Evolutionary conservation across 64 coral and sea anemone species (phyloP).

Genomic region (Montipora capricornis): DNA sequence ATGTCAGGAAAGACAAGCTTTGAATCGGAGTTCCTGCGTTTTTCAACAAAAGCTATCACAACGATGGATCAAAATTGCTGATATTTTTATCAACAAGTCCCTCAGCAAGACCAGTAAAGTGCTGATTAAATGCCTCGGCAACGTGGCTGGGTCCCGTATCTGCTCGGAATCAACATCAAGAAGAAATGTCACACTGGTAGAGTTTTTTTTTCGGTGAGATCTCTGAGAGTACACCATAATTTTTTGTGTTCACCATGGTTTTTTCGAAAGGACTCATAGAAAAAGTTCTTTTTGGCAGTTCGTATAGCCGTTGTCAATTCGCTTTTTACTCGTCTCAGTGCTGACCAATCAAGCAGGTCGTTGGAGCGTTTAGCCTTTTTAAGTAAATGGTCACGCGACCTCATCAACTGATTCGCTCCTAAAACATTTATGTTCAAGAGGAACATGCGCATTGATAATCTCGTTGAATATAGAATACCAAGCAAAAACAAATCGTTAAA

Average conservation of each 20-base stretch:
- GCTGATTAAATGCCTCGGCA: conserved; percentile 1
- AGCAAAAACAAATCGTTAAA: conserved; percentile 15
- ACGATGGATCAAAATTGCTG: neutral
- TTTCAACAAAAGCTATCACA: conserved; percentile 8
- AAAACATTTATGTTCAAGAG: conserved; percentile 32
- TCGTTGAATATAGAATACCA: conserved; percentile 31
- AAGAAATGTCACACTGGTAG: neutral
- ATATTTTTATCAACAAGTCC: neutral
- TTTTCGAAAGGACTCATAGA: conserved; percentile 30
- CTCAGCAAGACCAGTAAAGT: conserved; percentile 32
- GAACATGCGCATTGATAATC: conserved; percentile 7
- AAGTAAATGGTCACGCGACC: too few species aligned
- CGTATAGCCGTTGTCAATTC: conserved; percentile 22
- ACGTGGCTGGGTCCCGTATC: neutral
- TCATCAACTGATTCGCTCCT: too few species aligned
- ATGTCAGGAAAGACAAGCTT: conserved; percentile 1
- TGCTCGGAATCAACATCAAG: neutral
- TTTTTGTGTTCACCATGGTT: neutral
- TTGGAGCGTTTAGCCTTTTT: too few species aligned
- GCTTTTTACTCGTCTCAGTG: conserved; percentile 2
- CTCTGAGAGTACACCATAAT: conserved; percentile 40
- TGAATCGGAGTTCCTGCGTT: conserved; percentile 7
- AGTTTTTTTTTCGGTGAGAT: neutral
- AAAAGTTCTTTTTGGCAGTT: conserved; percentile 38
- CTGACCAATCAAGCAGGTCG: neutral